Percentiles rank a stretch among this genome's conserved stretches.
These are phyloP conservation scores for Amphimedon queenslandica DNA, from an alignment of 37 sponge, comb jelly and placozoan species.

Conservation along the genomic window DNA sequence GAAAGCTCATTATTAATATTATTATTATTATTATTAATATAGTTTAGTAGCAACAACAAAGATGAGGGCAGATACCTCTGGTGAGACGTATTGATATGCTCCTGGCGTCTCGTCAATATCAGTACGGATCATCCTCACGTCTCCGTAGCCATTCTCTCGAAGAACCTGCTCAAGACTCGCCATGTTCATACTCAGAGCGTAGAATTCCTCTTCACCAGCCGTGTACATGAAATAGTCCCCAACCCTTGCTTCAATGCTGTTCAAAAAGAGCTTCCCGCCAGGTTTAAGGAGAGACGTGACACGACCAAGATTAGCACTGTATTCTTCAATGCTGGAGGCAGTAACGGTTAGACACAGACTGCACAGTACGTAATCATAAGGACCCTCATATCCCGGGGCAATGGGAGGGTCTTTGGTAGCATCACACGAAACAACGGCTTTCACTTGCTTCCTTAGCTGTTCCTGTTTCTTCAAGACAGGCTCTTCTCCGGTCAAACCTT, in stretches of 20 bases:
- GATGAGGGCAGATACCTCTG: no score
- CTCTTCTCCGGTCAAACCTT: slow-evolving; percentile 28
- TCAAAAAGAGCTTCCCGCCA: slow-evolving; percentile 18
- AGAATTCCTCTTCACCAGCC: no score
- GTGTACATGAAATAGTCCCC: no score
- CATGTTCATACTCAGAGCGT: no score
- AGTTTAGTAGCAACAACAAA: no score
- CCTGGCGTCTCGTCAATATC: no score
- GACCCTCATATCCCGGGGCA: not conserved
- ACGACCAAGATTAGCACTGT: not conserved
- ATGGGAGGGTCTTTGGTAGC: slow-evolving; percentile 14
- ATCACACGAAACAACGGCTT: slow-evolving; percentile 40
- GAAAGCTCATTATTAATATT: no score
- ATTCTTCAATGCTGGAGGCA: slow-evolving; percentile 6
- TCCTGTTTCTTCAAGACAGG: slow-evolving; percentile 6
- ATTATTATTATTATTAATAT: no score
- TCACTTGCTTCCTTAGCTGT: slow-evolving; percentile 15
- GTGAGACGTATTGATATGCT: no score
- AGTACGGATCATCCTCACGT: no score
- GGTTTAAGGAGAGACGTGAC: slow-evolving; percentile 16
- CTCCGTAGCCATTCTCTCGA: no score
- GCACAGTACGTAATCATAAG: slow-evolving; percentile 16
- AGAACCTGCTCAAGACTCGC: no score
- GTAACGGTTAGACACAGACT: slow-evolving; percentile 1
- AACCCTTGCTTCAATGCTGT: not conserved